Percentiles rank a stretch among this genome's conserved stretches.
Conservation (phyloP, 2,888 invertebrate species). For the Drosophila stalkeri region DNA sequence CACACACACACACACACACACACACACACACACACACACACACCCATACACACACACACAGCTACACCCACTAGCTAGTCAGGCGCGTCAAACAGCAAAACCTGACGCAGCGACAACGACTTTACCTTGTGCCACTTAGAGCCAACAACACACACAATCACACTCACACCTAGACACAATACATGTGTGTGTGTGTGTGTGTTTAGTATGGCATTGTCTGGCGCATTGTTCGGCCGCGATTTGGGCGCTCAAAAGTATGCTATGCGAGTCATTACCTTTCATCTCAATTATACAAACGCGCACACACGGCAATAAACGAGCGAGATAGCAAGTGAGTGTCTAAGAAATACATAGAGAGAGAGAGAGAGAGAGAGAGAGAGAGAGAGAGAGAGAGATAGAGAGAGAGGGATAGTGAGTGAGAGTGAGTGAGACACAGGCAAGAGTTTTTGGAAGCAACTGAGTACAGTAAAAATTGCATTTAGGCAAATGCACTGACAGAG, state of each 20-base stretch:
- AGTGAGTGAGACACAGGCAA: neutral
- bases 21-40: conserved; percentile 37
- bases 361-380: neutral
- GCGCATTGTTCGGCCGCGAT: conserved; percentile 73
- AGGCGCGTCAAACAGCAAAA: conserved; percentile 41
- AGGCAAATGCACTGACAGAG: neutral
- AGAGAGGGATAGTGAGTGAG: no score
- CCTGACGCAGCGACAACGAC: conserved; percentile 50
- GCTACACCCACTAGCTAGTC: conserved; percentile 31
- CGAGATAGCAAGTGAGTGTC: neutral
- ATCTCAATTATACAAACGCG: conserved; percentile 74
- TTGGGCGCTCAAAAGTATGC: conserved; percentile 74
- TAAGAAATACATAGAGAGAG: neutral
- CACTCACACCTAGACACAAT: conserved; percentile 22
- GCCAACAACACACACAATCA: conserved; percentile 46
- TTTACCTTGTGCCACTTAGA: conserved; percentile 80
- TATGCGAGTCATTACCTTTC: conserved; percentile 80
- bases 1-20: conserved; percentile 19
- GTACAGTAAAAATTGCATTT: conserved; percentile 1
- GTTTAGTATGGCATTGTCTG: conserved; percentile 65
- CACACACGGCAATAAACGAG: conserved; percentile 13
- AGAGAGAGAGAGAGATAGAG: neutral
- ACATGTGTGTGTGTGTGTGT: conserved; percentile 18
- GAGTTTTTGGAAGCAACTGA: conserved; percentile 34
- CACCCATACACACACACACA: conserved; percentile 19